Base-by-base conservation (phyloP, 2,888 invertebrate genomes). In the Chalcosyrphus nemorum region DNA sequence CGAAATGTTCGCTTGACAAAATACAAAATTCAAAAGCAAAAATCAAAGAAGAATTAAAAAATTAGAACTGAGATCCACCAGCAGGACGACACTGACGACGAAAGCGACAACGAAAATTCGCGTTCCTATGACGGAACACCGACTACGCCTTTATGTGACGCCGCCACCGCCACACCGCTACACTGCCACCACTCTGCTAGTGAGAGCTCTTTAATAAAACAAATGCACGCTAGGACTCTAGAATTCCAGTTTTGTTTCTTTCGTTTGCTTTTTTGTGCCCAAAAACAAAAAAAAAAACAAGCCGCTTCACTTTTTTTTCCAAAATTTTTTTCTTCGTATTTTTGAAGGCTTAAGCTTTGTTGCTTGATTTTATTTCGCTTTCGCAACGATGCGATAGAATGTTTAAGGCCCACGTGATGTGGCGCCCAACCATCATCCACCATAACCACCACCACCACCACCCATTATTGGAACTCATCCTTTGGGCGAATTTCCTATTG, bases 11-110 rank as follows among this genome's bases (percentile, higher is more conserved):
- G 84, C 80, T 80, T 84, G 84, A 80, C 80, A 84, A 80, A 84
- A 80, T 75, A 84, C 80, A 80, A 80, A 84, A 84, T 84, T 84
- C 74, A 80, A 84, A 84, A 65, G 65, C 84, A 50, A 75, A 84
- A 84, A 84, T 84, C 84, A 84, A 84, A 84, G 84, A 80, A 84
- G 70, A 84, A 84, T 84, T 84, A 80, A 84, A 84, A 84, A 84
- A 80, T 84, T 84, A 84, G 80, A 84, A 77, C 66, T 63, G 84
- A 70, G 65, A 84, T 84, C 57, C 63, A 19, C 52, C 66, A 57
- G 57, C 52, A 27, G 9, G 32, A 7, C 9, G 4, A 24, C 2
- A 24, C 24, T 24, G 24, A 68, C 63, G 72, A 57, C 52, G 38
- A 54, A 32, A 38, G 56, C 41, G 56, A 41, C 68, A 68, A 52